Conservation (phyloP, 2,113 vertebrate genomes). For the Montifringilla adamsi region DNA sequence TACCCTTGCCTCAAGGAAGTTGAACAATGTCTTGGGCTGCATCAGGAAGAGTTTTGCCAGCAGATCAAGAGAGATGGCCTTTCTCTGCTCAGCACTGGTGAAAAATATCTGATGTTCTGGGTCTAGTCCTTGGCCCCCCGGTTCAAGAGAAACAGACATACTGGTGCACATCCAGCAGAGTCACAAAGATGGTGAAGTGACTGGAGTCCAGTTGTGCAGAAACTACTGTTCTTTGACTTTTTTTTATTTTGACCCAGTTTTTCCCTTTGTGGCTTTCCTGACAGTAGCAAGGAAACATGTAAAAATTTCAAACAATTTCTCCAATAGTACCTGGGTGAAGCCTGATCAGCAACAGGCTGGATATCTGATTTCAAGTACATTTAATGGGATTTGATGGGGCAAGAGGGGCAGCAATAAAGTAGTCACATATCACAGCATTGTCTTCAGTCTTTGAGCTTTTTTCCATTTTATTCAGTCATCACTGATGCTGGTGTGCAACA, state of each 20-base stretch:
- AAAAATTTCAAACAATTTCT: neutral
- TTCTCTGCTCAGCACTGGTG: neutral
- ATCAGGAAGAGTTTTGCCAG: neutral
- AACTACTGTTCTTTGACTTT: neutral
- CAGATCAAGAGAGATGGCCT: neutral
- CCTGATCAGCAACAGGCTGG: neutral
- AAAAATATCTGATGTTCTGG: neutral
- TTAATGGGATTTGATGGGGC: neutral
- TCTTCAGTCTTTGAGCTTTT: neutral
- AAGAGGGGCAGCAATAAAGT: neutral
- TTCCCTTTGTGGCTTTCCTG: neutral
- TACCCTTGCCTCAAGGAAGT: neutral
- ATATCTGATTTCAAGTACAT: neutral
- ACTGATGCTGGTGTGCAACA: neutral
- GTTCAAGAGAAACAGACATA: neutral
- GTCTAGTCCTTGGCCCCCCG: neutral
- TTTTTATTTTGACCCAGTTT: neutral
- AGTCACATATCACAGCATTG: neutral
- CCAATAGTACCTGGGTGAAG: neutral
- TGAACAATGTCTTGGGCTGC: neutral
- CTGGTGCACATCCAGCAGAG: neutral
- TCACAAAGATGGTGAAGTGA: neutral
- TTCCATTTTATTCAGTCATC: neutral
- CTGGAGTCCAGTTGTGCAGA: neutral
- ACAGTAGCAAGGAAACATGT: neutral